A percentile compares a stretch with the other conserved stretches of the same genome.
Evolutionary conservation across 2,113 vertebrate genomes (phyloP).

Genomic region (Heloderma charlesbogerti): DNA sequence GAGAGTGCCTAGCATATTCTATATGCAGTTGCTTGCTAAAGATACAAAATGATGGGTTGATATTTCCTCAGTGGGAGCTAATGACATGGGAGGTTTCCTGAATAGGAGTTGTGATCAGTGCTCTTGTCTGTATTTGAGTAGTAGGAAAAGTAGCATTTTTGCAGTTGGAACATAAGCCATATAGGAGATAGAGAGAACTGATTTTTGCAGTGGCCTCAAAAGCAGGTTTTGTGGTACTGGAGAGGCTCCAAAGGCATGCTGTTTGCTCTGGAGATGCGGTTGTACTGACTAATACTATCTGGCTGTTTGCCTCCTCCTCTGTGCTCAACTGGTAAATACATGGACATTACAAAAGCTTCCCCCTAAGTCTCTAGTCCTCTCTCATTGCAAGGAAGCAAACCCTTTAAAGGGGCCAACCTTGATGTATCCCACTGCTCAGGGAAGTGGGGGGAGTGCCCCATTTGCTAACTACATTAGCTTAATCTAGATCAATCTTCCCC

Average conservation of each 20-base stretch:
- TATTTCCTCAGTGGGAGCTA: neutral
- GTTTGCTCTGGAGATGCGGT: neutral
- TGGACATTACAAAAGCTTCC: neutral
- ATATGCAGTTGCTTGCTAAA: neutral
- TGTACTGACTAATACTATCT: neutral
- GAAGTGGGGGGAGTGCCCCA: neutral
- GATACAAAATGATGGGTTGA: neutral
- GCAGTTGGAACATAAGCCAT: neutral
- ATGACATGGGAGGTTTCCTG: neutral
- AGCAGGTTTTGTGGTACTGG: neutral
- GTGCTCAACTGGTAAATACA: neutral
- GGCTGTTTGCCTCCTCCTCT: neutral
- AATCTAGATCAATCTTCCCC: too few relatives aligned
- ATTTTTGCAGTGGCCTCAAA: neutral
- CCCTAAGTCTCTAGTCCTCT: neutral
- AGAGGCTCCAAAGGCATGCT: neutral
- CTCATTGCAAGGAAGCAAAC: neutral
- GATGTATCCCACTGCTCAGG: too few relatives aligned
- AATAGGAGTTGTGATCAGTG: neutral
- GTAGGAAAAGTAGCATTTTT: neutral
- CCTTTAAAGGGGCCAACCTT: neutral
- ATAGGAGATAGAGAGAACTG: neutral
- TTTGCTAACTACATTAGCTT: neutral
- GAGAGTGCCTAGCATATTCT: neutral
- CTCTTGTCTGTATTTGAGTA: neutral